A percentile compares a stretch with the other conserved stretches of the same genome.
phyloP scores from a whole-genome alignment of 2,113 vertebrate genomes.

The Spermophilus dauricus region DNA sequence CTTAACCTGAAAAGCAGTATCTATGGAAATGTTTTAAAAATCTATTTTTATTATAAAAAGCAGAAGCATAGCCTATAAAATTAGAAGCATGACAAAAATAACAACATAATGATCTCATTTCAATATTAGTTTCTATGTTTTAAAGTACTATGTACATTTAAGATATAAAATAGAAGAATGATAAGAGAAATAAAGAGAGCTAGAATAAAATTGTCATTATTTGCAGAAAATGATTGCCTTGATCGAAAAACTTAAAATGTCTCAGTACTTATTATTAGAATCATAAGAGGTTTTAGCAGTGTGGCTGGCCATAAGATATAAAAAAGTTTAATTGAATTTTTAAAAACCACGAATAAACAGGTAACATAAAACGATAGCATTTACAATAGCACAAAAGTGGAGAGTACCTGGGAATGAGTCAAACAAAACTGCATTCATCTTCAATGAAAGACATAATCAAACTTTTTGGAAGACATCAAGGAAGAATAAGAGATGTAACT shows the following conservation, averaged over 20 bases:
- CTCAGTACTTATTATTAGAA: neutral
- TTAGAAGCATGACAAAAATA: neutral
- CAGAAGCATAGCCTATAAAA: neutral
- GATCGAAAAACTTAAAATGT: neutral
- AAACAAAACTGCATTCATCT: neutral
- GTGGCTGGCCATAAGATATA: neutral
- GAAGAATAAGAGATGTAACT: neutral
- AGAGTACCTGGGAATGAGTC: neutral
- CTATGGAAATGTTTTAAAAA: conserved; percentile 9
- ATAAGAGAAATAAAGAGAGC: neutral
- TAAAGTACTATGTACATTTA: neutral
- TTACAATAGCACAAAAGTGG: neutral
- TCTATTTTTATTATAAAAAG: neutral
- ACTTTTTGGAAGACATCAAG: conserved; percentile 26
- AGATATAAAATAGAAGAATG: neutral
- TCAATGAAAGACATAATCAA: conserved; percentile 38
- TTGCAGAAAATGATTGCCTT: neutral
- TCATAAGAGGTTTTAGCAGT: conserved; percentile 14
- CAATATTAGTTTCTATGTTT: neutral
- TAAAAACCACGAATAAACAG: neutral
- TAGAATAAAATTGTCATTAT: neutral
- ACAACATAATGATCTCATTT: neutral
- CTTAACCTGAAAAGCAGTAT: neutral
- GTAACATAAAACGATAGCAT: neutral
- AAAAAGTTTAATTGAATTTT: conserved; percentile 23